These are phyloP conservation scores for Gadus macrocephalus DNA, from an alignment of 2,113 vertebrate species.

Conservation along the genomic window DNA sequence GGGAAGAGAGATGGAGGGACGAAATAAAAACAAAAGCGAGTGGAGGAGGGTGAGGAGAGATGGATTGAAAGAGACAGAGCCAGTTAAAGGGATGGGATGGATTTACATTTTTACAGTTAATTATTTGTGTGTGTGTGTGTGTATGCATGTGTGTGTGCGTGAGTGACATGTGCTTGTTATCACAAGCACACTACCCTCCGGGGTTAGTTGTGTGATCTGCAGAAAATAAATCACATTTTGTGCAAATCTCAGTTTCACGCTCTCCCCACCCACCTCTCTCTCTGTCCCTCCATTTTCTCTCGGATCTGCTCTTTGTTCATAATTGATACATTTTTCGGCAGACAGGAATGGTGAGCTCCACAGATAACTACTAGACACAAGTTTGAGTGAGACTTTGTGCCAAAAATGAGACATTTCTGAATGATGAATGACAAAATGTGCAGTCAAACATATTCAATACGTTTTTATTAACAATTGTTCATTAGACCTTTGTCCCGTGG, in stretches of 20 bases:
- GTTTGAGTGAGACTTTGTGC: not conserved
- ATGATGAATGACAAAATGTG: too few species aligned
- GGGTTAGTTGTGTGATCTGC: constrained; percentile 9
- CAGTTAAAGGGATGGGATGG: not conserved
- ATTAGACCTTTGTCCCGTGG: too few species aligned
- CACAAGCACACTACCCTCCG: constrained; percentile 10
- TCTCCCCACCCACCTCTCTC: constrained; percentile 12
- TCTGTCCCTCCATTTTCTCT: constrained; percentile 29
- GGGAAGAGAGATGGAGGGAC: not conserved
- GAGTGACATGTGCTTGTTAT: constrained; percentile 1
- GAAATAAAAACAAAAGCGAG: not conserved
- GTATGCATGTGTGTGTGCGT: not conserved
- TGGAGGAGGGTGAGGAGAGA: not conserved
- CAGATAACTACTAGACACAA: constrained; percentile 49
- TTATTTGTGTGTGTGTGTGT: constrained; percentile 22
- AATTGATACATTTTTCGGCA: constrained; percentile 44
- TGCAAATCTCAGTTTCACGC: constrained; percentile 4
- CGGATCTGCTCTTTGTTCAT: constrained; percentile 50
- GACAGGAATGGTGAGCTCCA: constrained; percentile 50
- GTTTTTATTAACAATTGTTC: too few species aligned
- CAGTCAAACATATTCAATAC: too few species aligned
- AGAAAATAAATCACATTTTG: constrained; percentile 13
- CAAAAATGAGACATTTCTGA: too few species aligned
- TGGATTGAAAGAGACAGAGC: not conserved
- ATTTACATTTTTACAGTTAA: constrained; percentile 17